Evolutionary conservation across 1,140 invertebrate genomes (phyloP).

Genomic region (Oscheius sp.): DNA sequence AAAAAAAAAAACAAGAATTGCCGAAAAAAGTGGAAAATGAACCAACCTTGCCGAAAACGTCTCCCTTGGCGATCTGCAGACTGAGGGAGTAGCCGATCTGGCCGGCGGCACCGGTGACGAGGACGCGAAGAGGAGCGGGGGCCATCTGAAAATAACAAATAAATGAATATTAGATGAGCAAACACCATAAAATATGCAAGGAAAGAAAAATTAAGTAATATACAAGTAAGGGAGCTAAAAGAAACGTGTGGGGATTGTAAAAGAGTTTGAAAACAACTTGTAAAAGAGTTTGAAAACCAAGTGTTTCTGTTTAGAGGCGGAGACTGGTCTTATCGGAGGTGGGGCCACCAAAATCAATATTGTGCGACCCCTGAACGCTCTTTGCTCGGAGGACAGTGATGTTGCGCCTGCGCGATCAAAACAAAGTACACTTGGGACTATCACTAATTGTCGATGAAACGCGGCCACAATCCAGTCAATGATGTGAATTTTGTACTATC

Average conservation of each 20-base stretch:
- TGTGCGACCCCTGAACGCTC: neutral
- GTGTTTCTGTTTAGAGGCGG: slow-evolving; percentile 1
- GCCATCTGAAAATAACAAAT: slow-evolving; percentile 20
- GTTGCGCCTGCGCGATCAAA: neutral
- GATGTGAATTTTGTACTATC: no score
- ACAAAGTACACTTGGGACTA: no score
- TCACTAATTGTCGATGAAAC: no score
- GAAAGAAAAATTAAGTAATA: neutral
- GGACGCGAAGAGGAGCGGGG: slow-evolving; percentile 71
- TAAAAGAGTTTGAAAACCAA: neutral
- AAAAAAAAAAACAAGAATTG: neutral
- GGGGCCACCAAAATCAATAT: neutral
- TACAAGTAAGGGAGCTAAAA: neutral
- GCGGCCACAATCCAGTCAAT: no score
- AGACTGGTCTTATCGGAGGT: neutral
- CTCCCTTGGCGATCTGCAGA: slow-evolving; percentile 71
- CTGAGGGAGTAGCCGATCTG: slow-evolving; percentile 94
- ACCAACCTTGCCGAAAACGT: slow-evolving; percentile 34
- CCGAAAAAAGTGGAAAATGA: neutral
- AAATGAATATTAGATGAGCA: no score
- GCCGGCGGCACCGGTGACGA: slow-evolving; percentile 88
- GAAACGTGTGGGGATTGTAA: no score
- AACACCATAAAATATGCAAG: no score
- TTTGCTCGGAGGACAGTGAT: neutral
- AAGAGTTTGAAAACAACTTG: neutral